Evolutionary conservation across 2,888 invertebrate genomes (phyloP), one percentile per base, ranked within the genome.

Genomic region (Fragum whitleyi): DNA sequence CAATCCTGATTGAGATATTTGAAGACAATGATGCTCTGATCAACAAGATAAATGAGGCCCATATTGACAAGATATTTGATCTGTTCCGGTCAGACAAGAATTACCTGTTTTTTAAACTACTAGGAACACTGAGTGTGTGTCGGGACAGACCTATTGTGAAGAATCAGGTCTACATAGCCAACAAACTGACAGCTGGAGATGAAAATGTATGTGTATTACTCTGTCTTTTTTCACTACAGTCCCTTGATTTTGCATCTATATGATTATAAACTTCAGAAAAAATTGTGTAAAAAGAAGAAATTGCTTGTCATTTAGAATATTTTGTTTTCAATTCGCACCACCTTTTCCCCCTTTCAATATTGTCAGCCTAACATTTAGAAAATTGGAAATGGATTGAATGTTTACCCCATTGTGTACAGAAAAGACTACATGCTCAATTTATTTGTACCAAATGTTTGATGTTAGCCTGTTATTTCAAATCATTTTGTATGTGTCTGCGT

Each of bases 31-130:
- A 29, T 1, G 1, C 32, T 1, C n/a, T 61, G 29, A 32, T 61
- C 32, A 19, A 19, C 32, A 28, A 19, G 19, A 29, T 61, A 3
- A 61, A 61, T 14, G 61, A 61, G 3, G 6, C 21, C 3, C 61
- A 61, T 32, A 61, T 61, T 26, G 32, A 29, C 32, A 61, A 61
- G 32, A 61, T 61, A 61, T 61, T 61, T 32, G 61, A 29, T 11
- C n/a, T 61, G 29, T 61, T 29, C 32, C 21, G 3, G 19, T 23
- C 26, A 26, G 61, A 61, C 6, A 32, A 32, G n/a, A 28, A 32
- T 26, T 32, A 61, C 19, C 7, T 61, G 16, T 61, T 29, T 32
- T 61, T 61, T 26, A 61, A 61, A 32, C 32, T 61, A 23, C 32
- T 61, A 6, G 61, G 26, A 14, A 7, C 61, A 21, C 61, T 61